Percentiles rank a stretch among this genome's conserved stretches.
Conservation (phyloP, 2,888 invertebrate species). For the Rhagonycha lutea region DNA sequence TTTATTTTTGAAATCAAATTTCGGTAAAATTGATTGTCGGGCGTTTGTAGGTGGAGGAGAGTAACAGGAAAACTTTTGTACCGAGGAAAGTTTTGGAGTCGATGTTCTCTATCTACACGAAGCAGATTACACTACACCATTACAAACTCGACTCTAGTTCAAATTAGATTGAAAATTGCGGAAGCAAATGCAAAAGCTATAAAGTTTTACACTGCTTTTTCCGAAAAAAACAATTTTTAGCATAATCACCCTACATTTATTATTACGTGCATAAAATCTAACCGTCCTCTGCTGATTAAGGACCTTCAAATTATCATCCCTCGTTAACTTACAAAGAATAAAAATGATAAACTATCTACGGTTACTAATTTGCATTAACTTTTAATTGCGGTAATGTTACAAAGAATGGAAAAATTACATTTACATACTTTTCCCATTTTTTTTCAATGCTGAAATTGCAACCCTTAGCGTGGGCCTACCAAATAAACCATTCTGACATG, state of each 20-base stretch:
- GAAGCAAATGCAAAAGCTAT: conserved; percentile 9
- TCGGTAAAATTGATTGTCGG: neutral
- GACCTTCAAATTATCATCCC: neutral
- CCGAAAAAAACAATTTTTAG: neutral
- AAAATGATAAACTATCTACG: neutral
- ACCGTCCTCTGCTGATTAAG: neutral
- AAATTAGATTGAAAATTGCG: conserved; percentile 10
- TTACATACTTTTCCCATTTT: neutral
- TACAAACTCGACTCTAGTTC: conserved; percentile 13
- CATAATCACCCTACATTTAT: neutral
- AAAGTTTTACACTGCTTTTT: neutral
- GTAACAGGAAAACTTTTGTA: conserved; percentile 11
- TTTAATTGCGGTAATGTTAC: neutral
- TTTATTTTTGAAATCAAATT: neutral
- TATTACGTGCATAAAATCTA: neutral
- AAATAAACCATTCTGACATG: neutral
- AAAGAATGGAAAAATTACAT: neutral
- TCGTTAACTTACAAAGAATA: neutral
- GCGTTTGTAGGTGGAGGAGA: neutral
- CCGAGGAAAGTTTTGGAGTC: neutral
- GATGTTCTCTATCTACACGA: conserved; percentile 6
- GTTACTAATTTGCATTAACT: neutral
- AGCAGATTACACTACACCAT: conserved; percentile 10
- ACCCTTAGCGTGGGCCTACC: neutral
- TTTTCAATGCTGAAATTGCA: neutral